Conservation (phyloP, 1,140 invertebrate species). For the Ptiloglossa arizonensis region DNA sequence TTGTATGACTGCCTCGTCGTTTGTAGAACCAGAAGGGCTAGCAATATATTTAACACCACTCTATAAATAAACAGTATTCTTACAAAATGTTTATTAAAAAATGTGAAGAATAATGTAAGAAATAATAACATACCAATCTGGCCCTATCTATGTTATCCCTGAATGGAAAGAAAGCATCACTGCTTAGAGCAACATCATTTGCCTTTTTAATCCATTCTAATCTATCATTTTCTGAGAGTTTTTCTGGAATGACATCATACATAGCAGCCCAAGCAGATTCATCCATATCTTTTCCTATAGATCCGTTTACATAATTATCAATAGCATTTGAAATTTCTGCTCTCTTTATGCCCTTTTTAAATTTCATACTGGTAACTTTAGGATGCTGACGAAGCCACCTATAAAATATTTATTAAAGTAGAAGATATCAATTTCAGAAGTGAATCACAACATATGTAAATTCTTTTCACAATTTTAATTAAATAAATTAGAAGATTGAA, state of each 20-base stretch:
- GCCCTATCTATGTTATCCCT: constrained; percentile 98
- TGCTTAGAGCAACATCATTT: constrained; percentile 94
- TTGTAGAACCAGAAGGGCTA: constrained; percentile 96
- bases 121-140: constrained; percentile 85
- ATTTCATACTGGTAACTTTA: constrained; percentile 91
- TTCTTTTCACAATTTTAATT: too few species aligned
- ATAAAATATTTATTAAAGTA: constrained; percentile 6
- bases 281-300: constrained; percentile 89
- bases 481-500: too few species aligned
- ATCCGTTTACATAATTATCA: constrained; percentile 96
- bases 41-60: constrained; percentile 96
- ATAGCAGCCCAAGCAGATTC: constrained; percentile 85
- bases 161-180: constrained; percentile 99
- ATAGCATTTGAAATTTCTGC: constrained; percentile 98
- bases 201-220: constrained; percentile 91
- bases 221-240: constrained; percentile 87
- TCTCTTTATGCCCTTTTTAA: constrained; percentile 94
- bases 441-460: not conserved
- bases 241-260: constrained; percentile 89
- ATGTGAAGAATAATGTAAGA: constrained; percentile 5
- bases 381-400: constrained; percentile 97
- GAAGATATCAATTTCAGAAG: not conserved
- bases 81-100: constrained; percentile 1
- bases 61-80: constrained; percentile 83
- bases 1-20: constrained; percentile 94